Evolutionary conservation across 2,113 vertebrate genomes (phyloP), one percentile per base, ranked within the genome.

Genomic region (Emydura subglobosa): DNA sequence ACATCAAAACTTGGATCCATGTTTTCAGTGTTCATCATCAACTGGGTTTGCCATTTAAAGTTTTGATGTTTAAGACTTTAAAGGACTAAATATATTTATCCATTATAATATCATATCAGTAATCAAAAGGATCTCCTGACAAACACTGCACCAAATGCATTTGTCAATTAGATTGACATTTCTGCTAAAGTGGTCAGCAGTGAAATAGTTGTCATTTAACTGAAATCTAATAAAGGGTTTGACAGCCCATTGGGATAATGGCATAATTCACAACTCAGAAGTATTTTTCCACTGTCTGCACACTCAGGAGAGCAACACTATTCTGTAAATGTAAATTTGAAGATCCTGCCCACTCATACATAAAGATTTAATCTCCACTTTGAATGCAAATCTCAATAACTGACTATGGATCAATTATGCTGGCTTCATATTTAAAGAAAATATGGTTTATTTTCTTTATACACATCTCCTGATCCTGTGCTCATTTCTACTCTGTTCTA

Each of bases 381-480:
- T 21, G 0, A 95, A 72, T 39, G 19, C 65, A 72, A 81, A 6
- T 44, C 7, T 72, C 81, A 42, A 19, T 21, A 3, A 0, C 54
- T 79, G 7, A 21, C 34, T 72, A 72, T 39, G 5, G 65, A 39
- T 65, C 24, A 90, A 31, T 8, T 12, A 11, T 1, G 31, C 1
- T 10, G 34, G 13, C 87, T 78, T 53, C 42, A 1, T 4, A 29
- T 49, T 91, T 82, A 83, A 44, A 49, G 0, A 0, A 25, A 24
- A 91, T 54, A 50, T 1, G 39, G 1, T 89, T 51, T 0, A 44
- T 34, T 82, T 94, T 2, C 2, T 53, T 16, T 59, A 59, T 59
- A 59, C 57, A 81, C 65, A 0, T 0, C 83, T 27, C 10, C 1
- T 14, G 9, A 29, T 72, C 65, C 0, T 5, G 11, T 6, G 12